Evolutionary conservation across 2,113 vertebrate genomes (phyloP).

Genomic region (Nothobranchius furzeri): DNA sequence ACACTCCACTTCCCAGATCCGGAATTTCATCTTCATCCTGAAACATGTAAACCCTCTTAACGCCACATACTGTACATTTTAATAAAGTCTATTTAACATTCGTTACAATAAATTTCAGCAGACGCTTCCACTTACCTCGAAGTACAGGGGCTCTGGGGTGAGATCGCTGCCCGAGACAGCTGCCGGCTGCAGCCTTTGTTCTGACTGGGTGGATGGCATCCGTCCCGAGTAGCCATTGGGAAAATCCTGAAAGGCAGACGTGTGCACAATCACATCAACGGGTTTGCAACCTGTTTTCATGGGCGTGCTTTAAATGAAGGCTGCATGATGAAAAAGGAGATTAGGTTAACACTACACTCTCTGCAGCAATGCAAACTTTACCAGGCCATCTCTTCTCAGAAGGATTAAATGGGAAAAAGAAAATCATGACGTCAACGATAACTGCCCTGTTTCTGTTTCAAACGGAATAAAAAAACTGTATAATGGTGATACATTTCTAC

Average conservation of each 20-base stretch:
- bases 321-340: no score
- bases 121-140: constrained; percentile 82
- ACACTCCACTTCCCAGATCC: constrained; percentile 83
- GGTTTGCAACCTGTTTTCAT: no score
- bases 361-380: no score
- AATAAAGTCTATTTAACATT: background rate
- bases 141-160: constrained; percentile 88
- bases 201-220: constrained; percentile 62
- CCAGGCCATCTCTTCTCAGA: no score
- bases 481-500: no score
- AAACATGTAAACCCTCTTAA: constrained; percentile 8
- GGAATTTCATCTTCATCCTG: constrained; percentile 95
- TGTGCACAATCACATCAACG: constrained; percentile 5
- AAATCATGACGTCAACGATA: no score
- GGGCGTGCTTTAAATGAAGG: no score
- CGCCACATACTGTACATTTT: background rate
- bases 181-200: constrained; percentile 78
- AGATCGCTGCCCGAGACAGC: constrained; percentile 74
- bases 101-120: no score
- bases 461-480: no score
- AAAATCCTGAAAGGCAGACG: constrained; percentile 61
- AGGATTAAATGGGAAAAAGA: no score
- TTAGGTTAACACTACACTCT: no score
- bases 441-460: no score
- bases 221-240: constrained; percentile 57